phyloP scores from a whole-genome alignment of 2,888 invertebrate genomes.

The Rotaria socialis region DNA sequence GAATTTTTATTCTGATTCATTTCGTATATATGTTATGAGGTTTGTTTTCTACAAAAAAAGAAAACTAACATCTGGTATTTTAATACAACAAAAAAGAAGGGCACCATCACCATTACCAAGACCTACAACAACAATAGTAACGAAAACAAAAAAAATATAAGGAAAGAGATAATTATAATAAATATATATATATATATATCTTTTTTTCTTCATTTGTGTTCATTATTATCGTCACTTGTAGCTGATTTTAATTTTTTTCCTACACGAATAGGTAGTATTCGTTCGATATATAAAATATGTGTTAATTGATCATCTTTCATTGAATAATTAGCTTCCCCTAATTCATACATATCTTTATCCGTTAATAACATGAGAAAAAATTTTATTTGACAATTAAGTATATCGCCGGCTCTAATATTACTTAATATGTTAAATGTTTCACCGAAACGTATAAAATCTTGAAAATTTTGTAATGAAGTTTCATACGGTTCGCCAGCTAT shows the following conservation, averaged over 20 bases:
- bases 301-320: conserved; percentile 1
- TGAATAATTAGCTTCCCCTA: conserved; percentile 10
- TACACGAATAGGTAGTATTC: not conserved
- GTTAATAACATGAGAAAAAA: not conserved
- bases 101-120: not conserved
- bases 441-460: conserved; percentile 33
- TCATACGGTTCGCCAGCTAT: not conserved
- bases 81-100: not conserved
- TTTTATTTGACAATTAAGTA: not conserved
- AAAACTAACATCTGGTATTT: not conserved
- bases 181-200: not conserved
- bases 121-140: not conserved
- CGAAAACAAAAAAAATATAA: not conserved
- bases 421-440: conserved; percentile 23
- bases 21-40: not conserved
- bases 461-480: not conserved
- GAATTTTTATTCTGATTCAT: no score
- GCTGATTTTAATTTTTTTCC: not conserved
- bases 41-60: not conserved
- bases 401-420: not conserved
- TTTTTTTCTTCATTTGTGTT: not conserved
- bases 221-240: not conserved
- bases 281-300: conserved; percentile 8
- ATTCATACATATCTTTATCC: not conserved
- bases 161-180: not conserved